Base-by-base conservation (phyloP, 2,888 invertebrate species). In the Melinopterus prodromus region DNA sequence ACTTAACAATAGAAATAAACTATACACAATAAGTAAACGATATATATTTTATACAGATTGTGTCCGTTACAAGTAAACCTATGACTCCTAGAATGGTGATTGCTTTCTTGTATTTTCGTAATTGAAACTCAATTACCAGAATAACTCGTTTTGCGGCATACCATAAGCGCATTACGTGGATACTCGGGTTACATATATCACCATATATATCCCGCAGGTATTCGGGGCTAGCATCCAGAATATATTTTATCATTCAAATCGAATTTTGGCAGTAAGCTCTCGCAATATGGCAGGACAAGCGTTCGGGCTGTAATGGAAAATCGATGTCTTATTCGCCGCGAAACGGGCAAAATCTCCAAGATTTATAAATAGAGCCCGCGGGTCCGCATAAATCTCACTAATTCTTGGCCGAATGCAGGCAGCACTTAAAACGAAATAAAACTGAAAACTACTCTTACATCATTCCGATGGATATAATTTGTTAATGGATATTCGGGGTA, bases 211-310 rank as follows among this genome's bases (percentile, higher is more conserved):
- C 37, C 69, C n/a, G 16, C 36, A 78, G 37, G 53, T 72, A 72
- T 78, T 26, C 38, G 12, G 69, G 69, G 76, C 79, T 79, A 79
- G 80, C 81, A 82, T 83, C 79, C 79, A 79, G 79, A 82, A 83
- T 82, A 82, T 83, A 84, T 84, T 83, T 83, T 84, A 83, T 84
- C 83, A 83, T 83, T 83, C 83, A 81, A 84, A 83, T 84, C 83
- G 82, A 84, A 83, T 84, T 84, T 77, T 77, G 71, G 69, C 81
- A 71, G 82, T 81, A 82, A 83, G 82, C 82, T 82, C 35, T 16
- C 69, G 77, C 74, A 79, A 77, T 84, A 84, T 83, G 82, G 81
- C 82, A 81, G 81, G 83, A 83, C 80, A 82, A 82, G 82, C 83
- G 80, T 84, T 84, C 82, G 80, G 80, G 9, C 81, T 80, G 81